phyloP scores from a whole-genome alignment of 2,888 invertebrate genomes.

The Lasioglossum oenotherae region DNA sequence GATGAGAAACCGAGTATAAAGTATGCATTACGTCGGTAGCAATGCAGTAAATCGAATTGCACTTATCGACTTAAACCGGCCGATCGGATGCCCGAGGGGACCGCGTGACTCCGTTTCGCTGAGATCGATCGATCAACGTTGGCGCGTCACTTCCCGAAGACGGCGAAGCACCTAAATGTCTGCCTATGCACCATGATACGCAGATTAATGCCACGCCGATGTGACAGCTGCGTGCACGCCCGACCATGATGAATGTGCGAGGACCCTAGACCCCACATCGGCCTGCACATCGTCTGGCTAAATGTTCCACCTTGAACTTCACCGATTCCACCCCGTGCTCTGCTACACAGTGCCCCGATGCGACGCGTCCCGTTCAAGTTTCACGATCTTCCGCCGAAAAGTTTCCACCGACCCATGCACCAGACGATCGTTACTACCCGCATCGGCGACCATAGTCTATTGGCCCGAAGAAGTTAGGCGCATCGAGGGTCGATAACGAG shows the following conservation, averaged over 20 bases:
- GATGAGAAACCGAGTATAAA: constrained; percentile 61
- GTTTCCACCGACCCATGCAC: constrained; percentile 32
- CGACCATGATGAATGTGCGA: constrained; percentile 17
- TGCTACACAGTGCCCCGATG: background rate
- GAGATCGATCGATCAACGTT: constrained; percentile 33
- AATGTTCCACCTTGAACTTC: constrained; percentile 53
- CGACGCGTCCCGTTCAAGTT: constrained; percentile 2
- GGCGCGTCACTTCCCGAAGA: constrained; percentile 17
- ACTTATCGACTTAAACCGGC: constrained; percentile 65
- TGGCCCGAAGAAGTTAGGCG: constrained; percentile 28
- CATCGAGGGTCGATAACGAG: constrained; percentile 28
- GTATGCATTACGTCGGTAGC: constrained; percentile 68
- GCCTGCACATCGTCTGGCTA: background rate
- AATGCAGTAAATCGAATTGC: constrained; percentile 72
- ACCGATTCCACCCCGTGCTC: background rate
- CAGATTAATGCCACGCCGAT: constrained; percentile 20
- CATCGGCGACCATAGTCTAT: constrained; percentile 39
- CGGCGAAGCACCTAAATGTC: constrained; percentile 6
- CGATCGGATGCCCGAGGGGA: constrained; percentile 47
- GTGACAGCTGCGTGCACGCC: constrained; percentile 2
- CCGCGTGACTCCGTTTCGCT: constrained; percentile 1
- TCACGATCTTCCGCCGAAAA: constrained; percentile 42
- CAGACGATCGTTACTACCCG: constrained; percentile 41
- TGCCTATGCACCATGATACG: background rate
- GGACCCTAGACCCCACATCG: background rate